These are phyloP conservation scores for Entelurus aequoreus DNA, from an alignment of 2,113 vertebrate genomes.

Conservation along the genomic window DNA sequence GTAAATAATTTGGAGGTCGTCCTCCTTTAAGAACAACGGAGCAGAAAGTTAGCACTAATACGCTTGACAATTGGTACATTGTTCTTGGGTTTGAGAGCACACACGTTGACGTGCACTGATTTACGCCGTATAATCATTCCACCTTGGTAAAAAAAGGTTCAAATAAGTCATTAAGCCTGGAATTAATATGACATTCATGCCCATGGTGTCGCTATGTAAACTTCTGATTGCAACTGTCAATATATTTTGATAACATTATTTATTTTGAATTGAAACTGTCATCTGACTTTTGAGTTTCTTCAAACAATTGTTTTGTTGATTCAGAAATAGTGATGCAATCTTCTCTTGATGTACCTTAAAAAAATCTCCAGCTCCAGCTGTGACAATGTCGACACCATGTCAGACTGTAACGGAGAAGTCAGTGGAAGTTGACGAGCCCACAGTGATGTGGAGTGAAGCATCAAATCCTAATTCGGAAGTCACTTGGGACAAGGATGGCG, in stretches of 20 bases:
- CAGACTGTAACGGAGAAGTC: slow-evolving; percentile 60
- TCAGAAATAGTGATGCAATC: slow-evolving; percentile 60
- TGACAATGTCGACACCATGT: slow-evolving; percentile 57
- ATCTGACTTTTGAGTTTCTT: slow-evolving; percentile 44
- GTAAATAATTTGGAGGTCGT: too few relatives aligned
- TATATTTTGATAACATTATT: neutral
- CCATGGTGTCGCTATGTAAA: too few relatives aligned
- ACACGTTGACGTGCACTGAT: too few relatives aligned
- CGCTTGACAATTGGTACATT: too few relatives aligned
- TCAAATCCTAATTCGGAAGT: slow-evolving; percentile 55
- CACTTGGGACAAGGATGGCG: slow-evolving; percentile 60
- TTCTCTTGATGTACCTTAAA: slow-evolving; percentile 68
- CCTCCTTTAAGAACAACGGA: too few relatives aligned
- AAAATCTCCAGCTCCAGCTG: slow-evolving; percentile 65
- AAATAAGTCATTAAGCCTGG: neutral
- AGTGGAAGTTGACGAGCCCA: slow-evolving; percentile 54
- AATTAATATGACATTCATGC: neutral
- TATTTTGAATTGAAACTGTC: slow-evolving; percentile 35
- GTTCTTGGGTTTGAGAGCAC: too few relatives aligned
- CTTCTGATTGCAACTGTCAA: neutral
- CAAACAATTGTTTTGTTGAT: slow-evolving; percentile 26
- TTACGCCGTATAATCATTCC: too few relatives aligned
- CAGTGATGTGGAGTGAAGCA: slow-evolving; percentile 54
- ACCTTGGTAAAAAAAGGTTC: too few relatives aligned
- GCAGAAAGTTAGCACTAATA: too few relatives aligned